Base-by-base conservation (phyloP, 2,113 vertebrate species). In the Fregetta grallaria region DNA sequence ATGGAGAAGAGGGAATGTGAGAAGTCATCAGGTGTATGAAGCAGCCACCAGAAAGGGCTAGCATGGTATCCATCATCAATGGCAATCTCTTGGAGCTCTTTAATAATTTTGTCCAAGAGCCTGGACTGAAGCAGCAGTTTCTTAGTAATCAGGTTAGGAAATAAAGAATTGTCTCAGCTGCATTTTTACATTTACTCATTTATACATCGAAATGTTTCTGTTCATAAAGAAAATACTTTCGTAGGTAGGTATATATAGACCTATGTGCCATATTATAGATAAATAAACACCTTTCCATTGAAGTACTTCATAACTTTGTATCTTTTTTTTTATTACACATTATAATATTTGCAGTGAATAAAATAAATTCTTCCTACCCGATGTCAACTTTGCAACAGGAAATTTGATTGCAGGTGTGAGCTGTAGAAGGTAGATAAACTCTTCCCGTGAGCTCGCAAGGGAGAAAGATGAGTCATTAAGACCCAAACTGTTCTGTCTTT, bases 401-500 rank as follows among this genome's bases (percentile, higher is more conserved):
- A 61, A 68, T 94, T 40, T 47, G 47, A 25, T 45, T 94, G 32
- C 59, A 52, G 5, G 5, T 45, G 38, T 38, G 52, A 68, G 36
- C 70, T 81, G 53, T 59, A 38, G 80, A 92, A 89, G 45, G 73
- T 81, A 49, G 40, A 76, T 91, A 94, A 95, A 86, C 49, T 68
- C 59, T 92, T 92, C 47, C 59, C 29, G 13, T 72, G 45, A 78
- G 32, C 66, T 85, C 12, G 3, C 50, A 85, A 42, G 70, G 55
- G 53, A 94, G 83, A 89, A 93, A 81, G 79, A 94, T 95, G 86
- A 92, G n/a, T 94, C 92, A 94, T 67, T 83, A 81, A 88, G 79
- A 58, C 36, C 70, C 66, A 94, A 89, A 80, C 61, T 95, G 75
- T 95, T 86, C 42, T 1, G 1, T 56, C 70, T 89, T 97, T 70